These are phyloP conservation scores for Artemia sp. DNA, from an alignment of 2,888 invertebrate species.

Conservation along the genomic window DNA sequence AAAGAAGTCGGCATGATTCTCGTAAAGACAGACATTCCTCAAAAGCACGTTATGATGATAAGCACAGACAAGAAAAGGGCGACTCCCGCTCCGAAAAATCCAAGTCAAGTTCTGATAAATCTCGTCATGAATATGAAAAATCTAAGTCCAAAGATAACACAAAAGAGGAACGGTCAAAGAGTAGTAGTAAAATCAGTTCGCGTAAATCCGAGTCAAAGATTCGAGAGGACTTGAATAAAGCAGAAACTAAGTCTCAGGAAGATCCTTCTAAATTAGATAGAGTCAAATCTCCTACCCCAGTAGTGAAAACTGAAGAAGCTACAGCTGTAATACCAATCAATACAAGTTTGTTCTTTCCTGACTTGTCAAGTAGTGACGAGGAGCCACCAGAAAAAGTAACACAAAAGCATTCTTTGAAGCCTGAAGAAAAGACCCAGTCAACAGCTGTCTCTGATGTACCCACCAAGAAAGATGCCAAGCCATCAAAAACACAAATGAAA, in stretches of 20 bases:
- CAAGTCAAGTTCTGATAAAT: neutral
- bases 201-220: conserved; percentile 14
- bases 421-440: conserved; percentile 29
- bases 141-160: conserved; percentile 19
- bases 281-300: neutral
- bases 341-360: conserved; percentile 13
- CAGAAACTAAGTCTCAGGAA: conserved; percentile 39
- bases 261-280: conserved; percentile 30
- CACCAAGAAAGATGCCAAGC: neutral
- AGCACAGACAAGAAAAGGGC: neutral
- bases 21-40: conserved; percentile 3
- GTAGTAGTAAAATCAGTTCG: conserved; percentile 18
- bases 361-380: conserved; percentile 11
- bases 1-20: conserved; percentile 20
- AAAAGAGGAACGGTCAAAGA: conserved; percentile 22
- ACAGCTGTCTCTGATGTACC: conserved; percentile 22
- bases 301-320: conserved; percentile 23
- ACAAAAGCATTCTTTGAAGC: conserved; percentile 38
- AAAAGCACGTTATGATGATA: neutral
- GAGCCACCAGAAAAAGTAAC: conserved; percentile 18
- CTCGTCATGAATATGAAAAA: conserved; percentile 18
- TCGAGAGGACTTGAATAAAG: conserved; percentile 32
- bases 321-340: conserved; percentile 20
- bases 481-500: neutral
- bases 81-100: neutral